Conservation (phyloP, 1,140 invertebrate genomes). For the Drosophila leontia region DNA sequence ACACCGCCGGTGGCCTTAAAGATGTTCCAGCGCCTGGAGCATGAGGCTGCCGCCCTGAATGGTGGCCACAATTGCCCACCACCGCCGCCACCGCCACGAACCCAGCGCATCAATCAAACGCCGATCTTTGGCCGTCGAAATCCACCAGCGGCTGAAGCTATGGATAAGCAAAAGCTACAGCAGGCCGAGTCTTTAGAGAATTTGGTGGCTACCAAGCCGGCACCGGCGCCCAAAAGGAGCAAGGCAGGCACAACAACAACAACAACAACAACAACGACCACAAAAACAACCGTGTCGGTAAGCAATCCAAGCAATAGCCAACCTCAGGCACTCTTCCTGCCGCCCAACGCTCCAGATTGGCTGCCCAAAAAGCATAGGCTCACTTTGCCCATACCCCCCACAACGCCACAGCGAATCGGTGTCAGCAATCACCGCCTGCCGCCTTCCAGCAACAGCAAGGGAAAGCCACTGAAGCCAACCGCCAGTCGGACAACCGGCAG, state of each 20-base stretch:
- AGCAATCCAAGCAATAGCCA: not conserved
- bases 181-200: conserved; percentile 76
- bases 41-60: conserved; percentile 57
- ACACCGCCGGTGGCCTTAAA: conserved; percentile 75
- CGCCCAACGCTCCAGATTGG: conserved; percentile 28
- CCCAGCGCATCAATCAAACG: conserved; percentile 82
- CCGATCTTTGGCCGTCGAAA: conserved; percentile 75
- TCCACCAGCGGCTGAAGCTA: not conserved
- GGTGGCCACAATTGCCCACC: conserved; percentile 19
- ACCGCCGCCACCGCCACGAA: conserved; percentile 14
- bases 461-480: conserved; percentile 28
- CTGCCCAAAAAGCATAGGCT: conserved; percentile 67
- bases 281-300: not conserved
- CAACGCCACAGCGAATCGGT: conserved; percentile 1
- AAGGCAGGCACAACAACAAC: conserved; percentile 19
- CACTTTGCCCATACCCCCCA: conserved; percentile 42
- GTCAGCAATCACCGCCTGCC: conserved; percentile 16
- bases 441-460: conserved; percentile 18
- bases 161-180: conserved; percentile 30
- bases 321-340: not conserved
- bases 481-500: conserved; percentile 5
- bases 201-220: conserved; percentile 37
- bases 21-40: conserved; percentile 79
- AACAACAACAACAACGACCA: not conserved
- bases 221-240: conserved; percentile 49